Percentiles rank a stretch among this genome's conserved stretches.
phyloP scores from a whole-genome alignment of 2,797 vertebrate genomes.

The Tapera naevia region DNA sequence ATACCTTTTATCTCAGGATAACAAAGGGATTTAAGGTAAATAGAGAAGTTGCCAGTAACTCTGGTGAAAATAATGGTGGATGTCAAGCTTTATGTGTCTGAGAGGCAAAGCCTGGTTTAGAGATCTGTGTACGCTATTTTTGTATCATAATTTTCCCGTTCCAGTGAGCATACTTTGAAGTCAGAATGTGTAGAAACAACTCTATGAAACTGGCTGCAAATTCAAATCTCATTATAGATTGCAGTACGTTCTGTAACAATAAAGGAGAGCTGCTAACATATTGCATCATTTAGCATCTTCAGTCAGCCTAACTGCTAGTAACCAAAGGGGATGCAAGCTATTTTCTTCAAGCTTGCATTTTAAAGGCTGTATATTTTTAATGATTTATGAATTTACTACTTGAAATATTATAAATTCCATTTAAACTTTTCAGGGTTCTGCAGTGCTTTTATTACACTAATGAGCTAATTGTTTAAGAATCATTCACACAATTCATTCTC shows the following conservation, averaged over 20 bases:
- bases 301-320: not conserved
- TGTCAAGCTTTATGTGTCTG: not conserved
- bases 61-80: not conserved
- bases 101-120: not conserved
- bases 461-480: slow-evolving; percentile 72
- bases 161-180: not conserved
- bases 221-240: not conserved
- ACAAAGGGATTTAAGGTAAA: not conserved
- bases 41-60: not conserved
- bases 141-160: not conserved
- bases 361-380: not conserved
- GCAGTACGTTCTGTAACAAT: not conserved
- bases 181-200: not conserved
- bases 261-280: not conserved
- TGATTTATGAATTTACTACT: slow-evolving; percentile 1
- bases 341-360: slow-evolving; percentile 23
- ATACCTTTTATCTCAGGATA: not conserved
- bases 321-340: not conserved
- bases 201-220: not conserved
- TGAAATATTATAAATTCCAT: slow-evolving; percentile 17
- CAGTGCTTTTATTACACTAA: slow-evolving; percentile 61
- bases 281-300: not conserved
- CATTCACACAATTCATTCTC: slow-evolving; percentile 53
- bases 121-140: not conserved
- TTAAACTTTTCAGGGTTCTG: slow-evolving; percentile 21